A percentile compares a stretch with the other conserved stretches of the same genome.
phyloP scores from a whole-genome alignment of 2,113 vertebrate species.

The Ceyx melanurus region DNA sequence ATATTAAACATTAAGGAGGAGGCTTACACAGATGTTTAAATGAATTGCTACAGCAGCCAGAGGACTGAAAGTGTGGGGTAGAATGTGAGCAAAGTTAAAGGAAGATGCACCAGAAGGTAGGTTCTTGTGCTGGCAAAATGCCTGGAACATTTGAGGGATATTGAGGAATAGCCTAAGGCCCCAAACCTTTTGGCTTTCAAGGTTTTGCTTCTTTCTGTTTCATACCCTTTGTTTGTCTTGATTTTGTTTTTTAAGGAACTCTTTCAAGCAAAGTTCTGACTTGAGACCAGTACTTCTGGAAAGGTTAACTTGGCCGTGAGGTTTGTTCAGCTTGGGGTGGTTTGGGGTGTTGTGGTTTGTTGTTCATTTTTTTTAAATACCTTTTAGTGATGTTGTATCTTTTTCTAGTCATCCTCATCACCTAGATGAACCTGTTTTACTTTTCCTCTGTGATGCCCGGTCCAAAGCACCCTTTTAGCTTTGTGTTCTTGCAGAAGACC shows the following conservation, averaged over 20 bases:
- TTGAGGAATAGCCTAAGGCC: slow-evolving; percentile 64
- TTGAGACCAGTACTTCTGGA: slow-evolving; percentile 4
- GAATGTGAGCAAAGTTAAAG: slow-evolving; percentile 16
- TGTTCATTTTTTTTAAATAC: too few species aligned
- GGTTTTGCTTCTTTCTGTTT: slow-evolving; percentile 39
- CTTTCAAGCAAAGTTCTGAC: slow-evolving; percentile 16
- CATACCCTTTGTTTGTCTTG: slow-evolving; percentile 4
- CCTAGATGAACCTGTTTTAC: background rate
- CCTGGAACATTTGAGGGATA: slow-evolving; percentile 62
- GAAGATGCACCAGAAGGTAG: slow-evolving; percentile 39
- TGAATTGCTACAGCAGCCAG: background rate
- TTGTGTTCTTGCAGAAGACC: background rate
- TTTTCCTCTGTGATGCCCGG: background rate
- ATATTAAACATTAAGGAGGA: background rate
- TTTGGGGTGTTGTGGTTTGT: background rate
- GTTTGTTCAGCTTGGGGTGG: background rate
- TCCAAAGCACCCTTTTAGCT: background rate
- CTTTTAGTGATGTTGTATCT: background rate
- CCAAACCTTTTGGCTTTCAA: slow-evolving; percentile 56
- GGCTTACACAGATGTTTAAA: background rate
- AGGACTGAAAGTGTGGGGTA: background rate
- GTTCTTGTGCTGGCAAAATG: slow-evolving; percentile 38
- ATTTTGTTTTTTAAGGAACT: background rate
- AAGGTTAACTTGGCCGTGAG: background rate
- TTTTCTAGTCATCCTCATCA: background rate